Conservation (phyloP, 2,797 vertebrate genomes). For the Astyanax mexicanus region DNA sequence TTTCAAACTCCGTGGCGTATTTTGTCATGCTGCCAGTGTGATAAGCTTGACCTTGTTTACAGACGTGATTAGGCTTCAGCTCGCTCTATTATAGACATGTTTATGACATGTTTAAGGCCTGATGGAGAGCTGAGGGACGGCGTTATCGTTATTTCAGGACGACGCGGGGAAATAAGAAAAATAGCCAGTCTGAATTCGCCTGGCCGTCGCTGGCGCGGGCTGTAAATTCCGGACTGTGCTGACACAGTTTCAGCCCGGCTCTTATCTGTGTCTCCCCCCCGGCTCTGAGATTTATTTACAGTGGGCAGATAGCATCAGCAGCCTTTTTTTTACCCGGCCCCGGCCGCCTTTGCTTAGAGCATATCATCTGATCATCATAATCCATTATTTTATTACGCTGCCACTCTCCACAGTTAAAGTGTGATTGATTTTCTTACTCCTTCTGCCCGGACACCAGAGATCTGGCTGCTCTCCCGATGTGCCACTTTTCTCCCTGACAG, state of each 20-base stretch:
- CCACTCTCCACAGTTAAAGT: constrained; percentile 31
- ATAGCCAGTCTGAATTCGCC: constrained; percentile 11
- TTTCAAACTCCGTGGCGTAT: background rate
- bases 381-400: constrained; percentile 38
- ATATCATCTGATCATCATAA: constrained; percentile 43
- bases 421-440: constrained; percentile 41
- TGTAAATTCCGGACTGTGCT: constrained; percentile 43
- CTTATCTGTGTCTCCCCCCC: constrained; percentile 38
- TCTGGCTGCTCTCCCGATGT: background rate
- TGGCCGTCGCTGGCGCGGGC: background rate
- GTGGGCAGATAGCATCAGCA: constrained; percentile 28
- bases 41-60: constrained; percentile 15
- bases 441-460: constrained; percentile 13
- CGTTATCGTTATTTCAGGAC: constrained; percentile 17
- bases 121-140: constrained; percentile 24
- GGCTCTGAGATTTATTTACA: constrained; percentile 30
- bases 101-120: constrained; percentile 16
- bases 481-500: background rate
- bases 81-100: background rate
- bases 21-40: background rate
- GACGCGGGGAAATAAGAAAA: constrained; percentile 2
- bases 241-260: constrained; percentile 36
- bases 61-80: constrained; percentile 6
- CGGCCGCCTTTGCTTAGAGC: constrained; percentile 4
- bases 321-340: constrained; percentile 13